Base-by-base conservation (phyloP, 1,140 invertebrate species). In the Whitmania pigra region DNA sequence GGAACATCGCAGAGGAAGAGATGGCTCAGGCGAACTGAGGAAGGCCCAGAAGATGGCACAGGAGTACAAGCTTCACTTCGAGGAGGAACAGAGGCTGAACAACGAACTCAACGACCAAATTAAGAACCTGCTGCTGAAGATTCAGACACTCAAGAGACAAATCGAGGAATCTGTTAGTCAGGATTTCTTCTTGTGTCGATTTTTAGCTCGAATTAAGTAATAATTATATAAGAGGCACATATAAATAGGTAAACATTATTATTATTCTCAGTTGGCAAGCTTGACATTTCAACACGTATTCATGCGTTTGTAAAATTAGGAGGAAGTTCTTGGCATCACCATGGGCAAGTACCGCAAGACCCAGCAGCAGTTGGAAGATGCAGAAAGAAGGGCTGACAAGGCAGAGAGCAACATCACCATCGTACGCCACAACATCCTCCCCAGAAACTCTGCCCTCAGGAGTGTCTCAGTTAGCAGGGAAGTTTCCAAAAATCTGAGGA, bases 291-390 rank as follows among this genome's bases (percentile, higher is more conserved):
- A n/a, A n/a, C n/a, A 63, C 29, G 57, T 1, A 17, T 63, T 63
- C 1, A 25, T 63, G 6, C 7, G 11, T 63, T 31, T 63, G 57
- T 13, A 63, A 49, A 49, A 49, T 49, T 77, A 83, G 82, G 82
- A 83, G 72, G 82, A 83, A 63, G 80, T 82, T 36, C 76, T 81
- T 67, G 79, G 75, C 69, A 79, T 83, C 53, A 80, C 82, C 25
- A 79, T 83, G 81, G 81, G 79, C 76, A 83, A 83, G 76, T 83
- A 83, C 78, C 78, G 82, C 76, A 83, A 83, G 75, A 79, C 79
- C 72, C 79, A 80, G 72, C 71, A 76, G 22, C 68, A 80, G 73
- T 74, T 82, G 27, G 81, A 83, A 63, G 82, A 83, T 69, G 81
- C 82, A 40, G 82, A 83, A 73, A 70, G 75, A 73, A 75, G 82